Percentiles rank a stretch among this genome's conserved stretches.
phyloP scores from a whole-genome alignment of 1,140 invertebrate species.

The Tetraneura akinire region DNA sequence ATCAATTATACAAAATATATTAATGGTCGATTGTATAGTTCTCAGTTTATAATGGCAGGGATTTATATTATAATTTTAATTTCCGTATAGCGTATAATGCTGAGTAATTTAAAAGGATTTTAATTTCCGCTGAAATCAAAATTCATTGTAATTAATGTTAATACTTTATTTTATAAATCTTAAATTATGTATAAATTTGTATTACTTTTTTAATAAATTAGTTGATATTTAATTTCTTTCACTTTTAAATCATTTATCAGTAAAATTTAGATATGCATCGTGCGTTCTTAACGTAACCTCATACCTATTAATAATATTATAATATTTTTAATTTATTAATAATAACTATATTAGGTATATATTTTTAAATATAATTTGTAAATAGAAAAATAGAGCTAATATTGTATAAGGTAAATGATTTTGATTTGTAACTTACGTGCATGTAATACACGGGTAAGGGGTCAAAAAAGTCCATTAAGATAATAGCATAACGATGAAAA shows the following conservation, averaged over 20 bases:
- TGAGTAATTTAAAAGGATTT: constrained; percentile 16
- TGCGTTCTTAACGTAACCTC: too few relatives aligned
- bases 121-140: neutral
- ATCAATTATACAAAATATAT: neutral
- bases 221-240: too few relatives aligned
- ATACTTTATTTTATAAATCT: neutral
- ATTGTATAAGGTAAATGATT: constrained; percentile 7
- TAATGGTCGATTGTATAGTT: neutral
- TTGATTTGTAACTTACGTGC: constrained; percentile 36
- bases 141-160: neutral
- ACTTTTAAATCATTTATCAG: too few relatives aligned
- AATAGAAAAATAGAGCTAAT: neutral
- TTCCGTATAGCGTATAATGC: neutral
- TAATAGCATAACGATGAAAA: constrained; percentile 46
- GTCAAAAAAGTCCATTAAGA: constrained; percentile 46
- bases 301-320: too few relatives aligned
- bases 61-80: neutral
- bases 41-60: neutral
- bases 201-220: too few relatives aligned
- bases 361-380: constrained; percentile 27
- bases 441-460: neutral
- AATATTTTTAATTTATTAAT: too few relatives aligned
- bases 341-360: too few relatives aligned
- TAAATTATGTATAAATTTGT: neutral
- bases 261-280: too few relatives aligned